phyloP scores from a whole-genome alignment of 1,140 invertebrate genomes.

The Drosophila hydei region DNA sequence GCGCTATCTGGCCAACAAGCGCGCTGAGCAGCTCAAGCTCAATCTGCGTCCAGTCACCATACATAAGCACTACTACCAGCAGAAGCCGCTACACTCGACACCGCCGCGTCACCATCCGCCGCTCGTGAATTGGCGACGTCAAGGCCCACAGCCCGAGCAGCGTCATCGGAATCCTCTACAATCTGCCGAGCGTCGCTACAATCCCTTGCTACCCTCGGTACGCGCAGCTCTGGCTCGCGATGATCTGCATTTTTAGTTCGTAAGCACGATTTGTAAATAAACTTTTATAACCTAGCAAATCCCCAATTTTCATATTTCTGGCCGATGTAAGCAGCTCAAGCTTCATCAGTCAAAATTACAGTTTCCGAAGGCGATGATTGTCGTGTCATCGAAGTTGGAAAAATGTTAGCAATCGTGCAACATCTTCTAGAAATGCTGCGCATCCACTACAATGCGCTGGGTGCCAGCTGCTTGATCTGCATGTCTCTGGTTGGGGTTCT shows the following conservation, averaged over 20 bases:
- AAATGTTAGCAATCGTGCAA: constrained; percentile 18
- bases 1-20: constrained; percentile 53
- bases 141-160: neutral
- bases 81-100: constrained; percentile 54
- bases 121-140: constrained; percentile 42
- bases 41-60: constrained; percentile 69
- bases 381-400: constrained; percentile 4
- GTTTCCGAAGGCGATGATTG: neutral
- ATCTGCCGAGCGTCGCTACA: constrained; percentile 10
- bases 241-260: neutral
- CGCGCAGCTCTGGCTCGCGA: constrained; percentile 3
- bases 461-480: neutral
- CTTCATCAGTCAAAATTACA: constrained; percentile 27
- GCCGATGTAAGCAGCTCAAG: neutral
- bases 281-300: too few species aligned
- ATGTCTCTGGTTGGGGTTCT: constrained; percentile 20
- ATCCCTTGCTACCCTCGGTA: constrained; percentile 53
- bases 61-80: constrained; percentile 78
- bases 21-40: constrained; percentile 59
- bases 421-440: constrained; percentile 9
- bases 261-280: constrained; percentile 1
- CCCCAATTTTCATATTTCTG: too few species aligned
- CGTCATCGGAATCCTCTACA: neutral
- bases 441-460: constrained; percentile 25
- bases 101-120: constrained; percentile 52